A percentile compares a stretch with the other conserved stretches of the same genome.
phyloP scores from a whole-genome alignment of 2,113 vertebrate genomes.

The Hiodon alosoides region DNA sequence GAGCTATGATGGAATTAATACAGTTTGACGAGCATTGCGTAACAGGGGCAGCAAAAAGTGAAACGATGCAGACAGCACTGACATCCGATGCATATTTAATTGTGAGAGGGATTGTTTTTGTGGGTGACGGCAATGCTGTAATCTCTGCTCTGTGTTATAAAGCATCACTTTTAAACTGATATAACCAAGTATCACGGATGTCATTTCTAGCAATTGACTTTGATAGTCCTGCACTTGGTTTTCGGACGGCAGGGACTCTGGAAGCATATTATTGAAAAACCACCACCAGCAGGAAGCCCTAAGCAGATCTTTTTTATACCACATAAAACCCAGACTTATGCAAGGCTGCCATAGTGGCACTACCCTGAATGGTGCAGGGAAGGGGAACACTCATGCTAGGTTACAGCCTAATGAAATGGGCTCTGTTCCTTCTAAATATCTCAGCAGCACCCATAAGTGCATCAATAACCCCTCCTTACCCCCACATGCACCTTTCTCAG shows the following conservation, averaged over 20 bases:
- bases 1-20: background rate
- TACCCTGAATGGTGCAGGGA: background rate
- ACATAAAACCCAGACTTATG: background rate
- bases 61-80: background rate
- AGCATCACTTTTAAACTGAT: no score
- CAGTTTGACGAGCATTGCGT: background rate
- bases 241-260: background rate
- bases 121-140: background rate
- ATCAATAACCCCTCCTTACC: background rate
- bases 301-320: background rate
- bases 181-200: no score
- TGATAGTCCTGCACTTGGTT: background rate
- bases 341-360: background rate
- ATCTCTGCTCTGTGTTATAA: background rate
- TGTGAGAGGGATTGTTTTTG: constrained; percentile 7
- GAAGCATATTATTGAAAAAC: background rate
- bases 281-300: background rate
- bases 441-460: constrained; percentile 13
- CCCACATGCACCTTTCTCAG: constrained; percentile 14
- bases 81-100: constrained; percentile 5
- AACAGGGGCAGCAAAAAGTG: constrained; percentile 7
- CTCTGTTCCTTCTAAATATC: constrained; percentile 6
- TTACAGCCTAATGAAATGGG: background rate
- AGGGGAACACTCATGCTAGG: background rate
- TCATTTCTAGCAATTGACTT: background rate